Base-by-base conservation (phyloP, 2,113 vertebrate species). In the Ameiurus melas region DNA sequence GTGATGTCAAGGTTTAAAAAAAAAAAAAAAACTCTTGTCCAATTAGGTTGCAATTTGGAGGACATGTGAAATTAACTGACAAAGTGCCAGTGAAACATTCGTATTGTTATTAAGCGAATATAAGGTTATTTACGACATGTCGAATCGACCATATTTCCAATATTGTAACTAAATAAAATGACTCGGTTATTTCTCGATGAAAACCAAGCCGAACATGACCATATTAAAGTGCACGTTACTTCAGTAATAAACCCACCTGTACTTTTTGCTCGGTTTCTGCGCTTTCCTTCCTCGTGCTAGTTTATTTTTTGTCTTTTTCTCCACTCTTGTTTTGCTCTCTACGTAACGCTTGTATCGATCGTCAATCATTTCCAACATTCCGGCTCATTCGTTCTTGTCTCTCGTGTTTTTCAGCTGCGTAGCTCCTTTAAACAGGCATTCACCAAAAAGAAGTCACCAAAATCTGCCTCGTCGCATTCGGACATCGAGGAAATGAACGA, bases 361-460 rank as follows among this genome's bases (percentile, higher is more conserved):
- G 5, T n/a, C 1, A 10, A 0, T 62, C 16, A 27, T 86, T 51
- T 78, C 9, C 14, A 36, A 25, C 14, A 22, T 0, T n/a, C 25
- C 73, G 89, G 55, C 47, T 93, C n/a, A 27, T 33, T 20, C 60
- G 53, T 85, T 30, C 33, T 73, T 82, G 6, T 75, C 58, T 81
- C n/a, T 64, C 71, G 3, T 79, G 33, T 3, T 43, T 71, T 95
- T 90, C 96, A 99, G 98, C 93, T 99, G 82, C 96, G 98, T 88
- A 99, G 98, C 93, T 99, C 98, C 94, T 99, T 99, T 96, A 99
- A 99, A 93, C 98, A 99, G 95, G 98, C 98, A 4, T 99, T 99
- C 86, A 97, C 97, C 87, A 99, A 99, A 94, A 99, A 99, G 96
- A 99, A 99, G 84, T 99, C 98, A 47, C 98, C 98, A 7, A 99